These are phyloP conservation scores for Indicator maculatus DNA, from an alignment of 2,113 vertebrate species.

Conservation along the genomic window DNA sequence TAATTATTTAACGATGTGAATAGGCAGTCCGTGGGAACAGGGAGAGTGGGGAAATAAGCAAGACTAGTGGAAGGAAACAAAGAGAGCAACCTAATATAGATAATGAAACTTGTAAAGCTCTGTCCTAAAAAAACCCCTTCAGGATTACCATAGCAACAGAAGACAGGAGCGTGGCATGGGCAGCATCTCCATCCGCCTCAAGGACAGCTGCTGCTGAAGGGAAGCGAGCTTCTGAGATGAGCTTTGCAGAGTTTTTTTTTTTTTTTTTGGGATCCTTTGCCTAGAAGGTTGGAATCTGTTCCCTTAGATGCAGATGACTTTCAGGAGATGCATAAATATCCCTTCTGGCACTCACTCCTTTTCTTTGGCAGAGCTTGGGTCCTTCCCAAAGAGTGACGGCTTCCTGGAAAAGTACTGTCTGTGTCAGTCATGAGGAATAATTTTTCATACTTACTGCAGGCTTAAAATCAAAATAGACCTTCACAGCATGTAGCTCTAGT, in stretches of 20 bases:
- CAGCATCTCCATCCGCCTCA: not conserved
- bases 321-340: not conserved
- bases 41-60: conserved; percentile 15
- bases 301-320: not conserved
- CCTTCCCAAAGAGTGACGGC: not conserved
- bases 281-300: not conserved
- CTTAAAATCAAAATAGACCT: not conserved
- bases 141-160: not conserved
- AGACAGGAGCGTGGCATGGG: not conserved
- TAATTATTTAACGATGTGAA: conserved; percentile 41
- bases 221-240: not conserved
- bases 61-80: not conserved
- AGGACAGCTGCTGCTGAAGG: not conserved
- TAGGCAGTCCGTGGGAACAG: not conserved
- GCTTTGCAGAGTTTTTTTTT: not conserved
- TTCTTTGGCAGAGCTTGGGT: not conserved
- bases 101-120: not conserved
- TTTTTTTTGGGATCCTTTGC: not conserved
- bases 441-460: not conserved
- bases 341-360: not conserved
- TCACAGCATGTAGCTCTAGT: not conserved
- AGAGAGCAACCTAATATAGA: not conserved
- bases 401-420: not conserved
- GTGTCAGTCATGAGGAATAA: not conserved
- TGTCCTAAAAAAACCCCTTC: not conserved